Base-by-base conservation (phyloP, 2,888 invertebrate genomes). In the Microdon myrmicae region DNA sequence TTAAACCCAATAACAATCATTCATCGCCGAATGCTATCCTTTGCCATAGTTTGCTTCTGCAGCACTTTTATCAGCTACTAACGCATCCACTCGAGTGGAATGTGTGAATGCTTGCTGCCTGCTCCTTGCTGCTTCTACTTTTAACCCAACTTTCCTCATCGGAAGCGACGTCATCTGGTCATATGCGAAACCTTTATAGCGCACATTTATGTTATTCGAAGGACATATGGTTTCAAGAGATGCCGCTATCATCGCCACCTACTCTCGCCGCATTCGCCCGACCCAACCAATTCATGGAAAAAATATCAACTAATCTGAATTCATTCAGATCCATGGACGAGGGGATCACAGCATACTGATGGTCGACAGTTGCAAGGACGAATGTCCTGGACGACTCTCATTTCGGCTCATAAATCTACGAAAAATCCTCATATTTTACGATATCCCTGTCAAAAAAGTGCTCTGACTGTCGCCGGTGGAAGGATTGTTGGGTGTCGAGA, bases 401-500 rank as follows among this genome's bases (percentile, higher is more conserved):
- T 45, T 64, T 56, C 26, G 13, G 23, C 58, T 47, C 64, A 64
- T 64, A 64, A 64, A 64, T 64, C 64, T 58, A 41, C 47, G 51
- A 47, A 64, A 64, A 64, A 56, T 58, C 64, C 64, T 58, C 64
- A 53, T 64, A 64, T 64, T 64, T 64, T 64, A 64, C 58, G 64
- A 64, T 64, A 64, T 64, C 53, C 51, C 51, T 64, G 64, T 58
- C 64, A 64, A 64, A 64, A 37, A 38, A 22, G 35, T 32, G 32
- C 14, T 22, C 8, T 17, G 25, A 25, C 23, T n/a, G 32, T 7
- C 10, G 3, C n/a, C 1, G 10, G 7, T 3, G 25, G 6, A 25
- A 10, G 16, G 22, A 12, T 26, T 25, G 22, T 38, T 14, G 7
- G 17, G 17, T 14, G 39, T 10, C 12, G 7, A 9, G n/a, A 32